These are phyloP conservation scores for Octodon degus DNA, from an alignment of 2,113 vertebrate species.

Conservation along the genomic window DNA sequence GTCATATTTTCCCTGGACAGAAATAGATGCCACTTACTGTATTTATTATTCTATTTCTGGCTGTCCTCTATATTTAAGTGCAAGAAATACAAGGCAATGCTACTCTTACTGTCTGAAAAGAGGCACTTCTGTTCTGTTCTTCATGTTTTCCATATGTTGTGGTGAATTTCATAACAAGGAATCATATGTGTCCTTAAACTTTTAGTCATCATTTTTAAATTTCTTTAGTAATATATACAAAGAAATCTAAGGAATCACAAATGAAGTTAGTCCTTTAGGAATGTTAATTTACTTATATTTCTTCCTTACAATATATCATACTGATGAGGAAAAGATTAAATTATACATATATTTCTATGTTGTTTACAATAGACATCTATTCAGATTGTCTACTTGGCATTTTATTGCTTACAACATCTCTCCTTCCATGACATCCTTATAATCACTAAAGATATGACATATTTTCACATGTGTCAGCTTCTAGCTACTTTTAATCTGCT, in stretches of 20 bases:
- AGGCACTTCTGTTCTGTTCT: not conserved
- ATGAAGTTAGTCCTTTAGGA: not conserved
- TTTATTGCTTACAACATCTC: not conserved
- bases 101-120: not conserved
- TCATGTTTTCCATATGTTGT: not conserved
- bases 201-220: not conserved
- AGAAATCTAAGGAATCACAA: not conserved
- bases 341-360: not conserved
- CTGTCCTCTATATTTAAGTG: not conserved
- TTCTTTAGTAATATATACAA: not conserved
- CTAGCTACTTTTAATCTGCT: not conserved
- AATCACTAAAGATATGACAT: not conserved
- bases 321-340: not conserved
- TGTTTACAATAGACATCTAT: not conserved
- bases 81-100: not conserved
- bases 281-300: not conserved
- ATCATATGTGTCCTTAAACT: not conserved
- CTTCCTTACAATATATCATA: not conserved
- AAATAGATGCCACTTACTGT: not conserved
- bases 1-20: not conserved
- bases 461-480: not conserved
- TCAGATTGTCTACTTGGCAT: not conserved
- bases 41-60: not conserved
- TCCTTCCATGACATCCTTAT: not conserved
- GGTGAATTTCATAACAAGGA: not conserved